Base-by-base conservation (phyloP, 2,113 vertebrate species). In the Motacilla alba region DNA sequence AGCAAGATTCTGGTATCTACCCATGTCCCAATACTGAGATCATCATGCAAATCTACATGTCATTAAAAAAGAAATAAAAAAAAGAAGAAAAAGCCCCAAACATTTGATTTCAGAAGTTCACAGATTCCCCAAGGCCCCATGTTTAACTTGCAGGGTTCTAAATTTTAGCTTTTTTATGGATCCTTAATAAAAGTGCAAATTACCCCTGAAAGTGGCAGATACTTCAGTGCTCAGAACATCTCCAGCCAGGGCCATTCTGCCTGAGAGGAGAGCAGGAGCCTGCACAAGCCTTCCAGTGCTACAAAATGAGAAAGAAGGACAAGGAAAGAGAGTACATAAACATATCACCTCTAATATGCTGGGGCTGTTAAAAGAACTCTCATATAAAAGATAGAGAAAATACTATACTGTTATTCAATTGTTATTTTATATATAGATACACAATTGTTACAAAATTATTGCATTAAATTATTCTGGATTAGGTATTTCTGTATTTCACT, bases 51-150 rank as follows among this genome's bases (percentile, higher is more conserved):
- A 94, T 30, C 26, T 26, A 53, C 7, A 22, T 10, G 17, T 41
- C 44, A 30, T 35, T 35, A 10, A 52, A 47, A 7, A 22, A 13
- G 13, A 56, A 55, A 26, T 12, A 27, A 27, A 28, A 7, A 56
- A 33, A 20, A 17, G 5, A 14, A 21, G 14, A 3, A 15, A 31
- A 70, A 13, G 2, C 1, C 1, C 11, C 13, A 58, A 67, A 53
- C 4, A 11, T 46, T 67, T 74, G 6, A 9, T 64, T 92, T 80
- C 35, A 70, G 52, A 78, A 35, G 20, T 82, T 86, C 56, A 56
- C 19, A 80, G n/a, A 5, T 26, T 62, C 60, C 33, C 28, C 43
- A 37, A 21, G 35, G 23, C 33, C 82, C 70, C 5, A 3, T 9
- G 15, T 18, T 73, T 64, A 39, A 91, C 12, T 46, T 73, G 20